Base-by-base conservation (phyloP, 1,140 invertebrate species). In the Euwallacea similis region DNA sequence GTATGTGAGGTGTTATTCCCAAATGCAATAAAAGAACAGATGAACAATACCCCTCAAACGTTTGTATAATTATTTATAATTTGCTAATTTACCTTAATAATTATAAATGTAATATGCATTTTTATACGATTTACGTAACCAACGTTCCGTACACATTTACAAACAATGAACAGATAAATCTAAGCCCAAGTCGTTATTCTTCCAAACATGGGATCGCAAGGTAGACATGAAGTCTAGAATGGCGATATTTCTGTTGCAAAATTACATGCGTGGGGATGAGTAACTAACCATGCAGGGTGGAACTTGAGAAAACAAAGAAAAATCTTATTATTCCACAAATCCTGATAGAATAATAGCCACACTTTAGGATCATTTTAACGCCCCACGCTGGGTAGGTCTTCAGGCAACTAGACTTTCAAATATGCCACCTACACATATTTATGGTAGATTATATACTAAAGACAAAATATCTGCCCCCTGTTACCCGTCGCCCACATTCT, bases 191-290 rank as follows among this genome's bases (percentile, higher is more conserved):
- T 44, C 42, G 11, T 47, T 16, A 44, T 46, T 46, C 7, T 42
- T 44, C 60, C 60, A 44, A 44, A 44, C 13, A 63, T 63, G 44
- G 60, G 13, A 9, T 63, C 42, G 60, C 60, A 63, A 63, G 60
- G 60, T 63, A 63, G 60, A 63, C 60, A 63, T 63, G 60, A 63
- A 63, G 60, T 63, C 60, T 63, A 47, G 60, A n/a, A 44, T 1
- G 21, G 43, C 42, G 15, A 16, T 59, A 41, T 21, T 41, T 59
- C 42, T 59, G 2, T 41, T 11, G 21, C 13, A 11, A 50, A 50
- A 50, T 50, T 50, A 7, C 46, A 50, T 50, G 9, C 46, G 13
- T 3, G 46, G 9, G 46, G 13, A 50, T 50, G 46, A 50, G 9
- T 50, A 50, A 50, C 13, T 3, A 50, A 11, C 46, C 46, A 50